phyloP scores from a whole-genome alignment of 2,113 vertebrate genomes.

The Perca schrenkii region DNA sequence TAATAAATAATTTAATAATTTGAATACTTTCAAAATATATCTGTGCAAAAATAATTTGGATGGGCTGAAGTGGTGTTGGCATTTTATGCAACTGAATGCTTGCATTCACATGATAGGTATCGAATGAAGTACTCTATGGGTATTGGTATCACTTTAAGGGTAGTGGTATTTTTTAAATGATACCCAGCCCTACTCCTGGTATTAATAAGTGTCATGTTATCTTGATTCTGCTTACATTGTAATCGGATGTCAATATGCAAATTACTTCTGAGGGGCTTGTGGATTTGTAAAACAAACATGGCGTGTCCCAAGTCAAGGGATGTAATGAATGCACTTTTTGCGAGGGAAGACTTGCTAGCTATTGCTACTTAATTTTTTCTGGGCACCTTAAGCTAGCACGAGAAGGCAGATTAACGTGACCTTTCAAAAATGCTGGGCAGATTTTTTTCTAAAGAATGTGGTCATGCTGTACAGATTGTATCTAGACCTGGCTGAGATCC shows the following conservation, averaged over 20 bases:
- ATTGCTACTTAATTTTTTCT: not conserved
- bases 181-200: no score
- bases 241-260: not conserved
- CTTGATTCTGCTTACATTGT: not conserved
- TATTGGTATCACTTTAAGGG: no score
- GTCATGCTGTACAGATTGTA: not conserved
- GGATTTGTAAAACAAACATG: not conserved
- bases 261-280: not conserved
- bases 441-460: not conserved
- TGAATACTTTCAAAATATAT: no score
- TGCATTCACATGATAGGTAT: no score
- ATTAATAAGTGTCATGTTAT: not conserved
- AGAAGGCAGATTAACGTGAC: not conserved
- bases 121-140: no score
- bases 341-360: not conserved
- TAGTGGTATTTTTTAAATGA: no score
- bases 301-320: not conserved
- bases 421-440: not conserved
- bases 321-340: not conserved
- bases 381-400: not conserved
- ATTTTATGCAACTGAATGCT: no score
- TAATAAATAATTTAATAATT: no score
- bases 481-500: not conserved
- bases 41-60: no score
- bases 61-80: no score